Evolutionary conservation across 2,113 vertebrate genomes (phyloP).

Genomic region (Stegostoma tigrinum): DNA sequence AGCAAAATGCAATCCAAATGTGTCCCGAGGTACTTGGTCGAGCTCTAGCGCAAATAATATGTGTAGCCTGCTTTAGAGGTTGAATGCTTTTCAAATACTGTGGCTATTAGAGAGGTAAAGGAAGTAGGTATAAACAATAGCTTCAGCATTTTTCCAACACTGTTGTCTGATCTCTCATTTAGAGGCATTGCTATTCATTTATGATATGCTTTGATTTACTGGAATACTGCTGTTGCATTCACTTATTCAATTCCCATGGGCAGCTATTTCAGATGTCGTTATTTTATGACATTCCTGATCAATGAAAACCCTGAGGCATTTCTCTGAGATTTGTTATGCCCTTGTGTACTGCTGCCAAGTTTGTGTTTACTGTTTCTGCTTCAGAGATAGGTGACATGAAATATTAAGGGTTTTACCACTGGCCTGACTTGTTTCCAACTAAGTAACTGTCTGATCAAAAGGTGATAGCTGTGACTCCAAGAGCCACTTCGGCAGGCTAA

Average conservation of each 20-base stretch:
- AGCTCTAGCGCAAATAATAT: not conserved
- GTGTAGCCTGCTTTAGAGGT: not conserved
- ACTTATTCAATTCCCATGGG: not conserved
- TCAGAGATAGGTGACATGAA: not conserved
- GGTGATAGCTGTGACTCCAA: not conserved
- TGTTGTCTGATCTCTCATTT: not conserved
- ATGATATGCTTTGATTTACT: not conserved
- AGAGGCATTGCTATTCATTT: not conserved
- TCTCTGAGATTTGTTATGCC: not conserved
- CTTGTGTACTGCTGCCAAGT: slow-evolving; percentile 7
- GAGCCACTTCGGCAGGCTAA: not conserved
- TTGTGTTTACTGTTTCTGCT: not conserved
- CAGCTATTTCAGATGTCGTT: slow-evolving; percentile 6
- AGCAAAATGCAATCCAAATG: slow-evolving; percentile 13
- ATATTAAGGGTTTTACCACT: not conserved
- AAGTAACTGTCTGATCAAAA: not conserved
- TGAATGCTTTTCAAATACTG: not conserved
- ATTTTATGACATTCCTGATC: not conserved
- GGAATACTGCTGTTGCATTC: not conserved
- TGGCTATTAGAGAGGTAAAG: not conserved
- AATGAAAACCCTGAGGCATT: not conserved
- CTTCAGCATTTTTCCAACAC: not conserved
- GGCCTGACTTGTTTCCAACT: not conserved
- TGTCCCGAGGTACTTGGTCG: not conserved
- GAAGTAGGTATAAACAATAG: not conserved